These are phyloP conservation scores for Diadophis punctatus DNA, from an alignment of 2,113 vertebrate species.

Conservation along the genomic window DNA sequence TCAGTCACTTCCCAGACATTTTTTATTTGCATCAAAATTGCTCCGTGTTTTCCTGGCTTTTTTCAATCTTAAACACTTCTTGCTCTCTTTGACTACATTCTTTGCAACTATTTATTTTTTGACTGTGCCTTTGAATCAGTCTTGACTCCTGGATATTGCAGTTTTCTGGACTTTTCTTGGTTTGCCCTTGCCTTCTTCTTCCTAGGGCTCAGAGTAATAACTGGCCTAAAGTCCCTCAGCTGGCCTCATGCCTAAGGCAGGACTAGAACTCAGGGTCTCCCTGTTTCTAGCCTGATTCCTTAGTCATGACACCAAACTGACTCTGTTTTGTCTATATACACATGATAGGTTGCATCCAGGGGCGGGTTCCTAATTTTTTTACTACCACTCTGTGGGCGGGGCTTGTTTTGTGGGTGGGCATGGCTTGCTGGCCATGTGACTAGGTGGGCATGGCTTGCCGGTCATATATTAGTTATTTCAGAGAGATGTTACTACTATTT, in stretches of 20 bases:
- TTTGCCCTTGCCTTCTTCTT: background rate
- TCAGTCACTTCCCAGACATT: background rate
- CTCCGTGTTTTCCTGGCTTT: background rate
- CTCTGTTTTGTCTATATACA: background rate
- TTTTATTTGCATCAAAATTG: background rate
- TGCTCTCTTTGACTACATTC: background rate
- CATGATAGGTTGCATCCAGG: too few species aligned
- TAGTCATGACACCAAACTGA: background rate
- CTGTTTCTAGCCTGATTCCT: background rate
- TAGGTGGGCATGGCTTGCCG: too few species aligned
- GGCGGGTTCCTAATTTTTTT: too few species aligned
- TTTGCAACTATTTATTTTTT: background rate
- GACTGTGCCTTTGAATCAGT: background rate
- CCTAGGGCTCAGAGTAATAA: background rate
- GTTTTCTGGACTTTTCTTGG: background rate
- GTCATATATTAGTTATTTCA: too few species aligned
- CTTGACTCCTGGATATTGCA: background rate
- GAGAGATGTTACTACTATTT: too few species aligned
- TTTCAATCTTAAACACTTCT: background rate
- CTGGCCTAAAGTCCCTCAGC: background rate
- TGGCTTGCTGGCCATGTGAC: too few species aligned
- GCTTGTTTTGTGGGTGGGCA: too few species aligned
- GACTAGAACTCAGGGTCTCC: background rate
- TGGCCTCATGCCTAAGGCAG: background rate
- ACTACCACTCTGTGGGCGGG: too few species aligned